Evolutionary conservation across 2,888 invertebrate species (phyloP), one percentile per base, ranked within the genome.

Genomic region (Chalcosyrphus nemorum): DNA sequence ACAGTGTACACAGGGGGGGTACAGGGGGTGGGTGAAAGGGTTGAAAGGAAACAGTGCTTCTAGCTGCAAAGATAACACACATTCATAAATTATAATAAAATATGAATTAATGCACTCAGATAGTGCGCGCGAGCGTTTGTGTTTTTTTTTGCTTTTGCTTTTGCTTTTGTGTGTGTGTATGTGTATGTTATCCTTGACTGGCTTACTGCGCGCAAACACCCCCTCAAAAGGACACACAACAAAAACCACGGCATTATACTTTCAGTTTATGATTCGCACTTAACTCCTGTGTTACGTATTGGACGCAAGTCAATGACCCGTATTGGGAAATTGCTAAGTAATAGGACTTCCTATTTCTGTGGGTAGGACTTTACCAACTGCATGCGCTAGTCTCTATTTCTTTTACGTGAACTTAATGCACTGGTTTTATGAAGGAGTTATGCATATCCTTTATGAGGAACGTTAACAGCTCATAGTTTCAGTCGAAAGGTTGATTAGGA

Each of bases 41-140:
- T n/a, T 75, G 45, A 17, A 74, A 75, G 45, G 74, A 80, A 80
- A 59, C 63, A 77, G 35, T 72, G 77, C 61, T 74, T 70, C 63
- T 78, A 80, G 74, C 63, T 66, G 74, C 57, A 65, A 84, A 84
- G 84, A 84, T 84, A 84, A 84, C 84, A 84, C 70, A 84, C 80
- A 84, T 74, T 84, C 84, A 84, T 84, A 84, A 84, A 84, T 84
- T 84, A 80, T 84, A 84, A 84, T 84, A 84, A 84, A 84, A 84
- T 84, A 84, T 84, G 84, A 84, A 84, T 84, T 84, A 84, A 80
- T 84, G 84, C 84, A 84, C 84, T 80, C 80, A 80, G 84, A 80
- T 84, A 80, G 74, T 50, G 35, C 3, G 2, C 43, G 82, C 70
- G 71, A 50, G 76, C 13, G 78, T 27, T 43, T 21, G 59, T 17